Evolutionary conservation across 92 coral and sea anemone species (phyloP), one percentile per base, ranked within the genome.

Genomic region (Bergia puertoricense): DNA sequence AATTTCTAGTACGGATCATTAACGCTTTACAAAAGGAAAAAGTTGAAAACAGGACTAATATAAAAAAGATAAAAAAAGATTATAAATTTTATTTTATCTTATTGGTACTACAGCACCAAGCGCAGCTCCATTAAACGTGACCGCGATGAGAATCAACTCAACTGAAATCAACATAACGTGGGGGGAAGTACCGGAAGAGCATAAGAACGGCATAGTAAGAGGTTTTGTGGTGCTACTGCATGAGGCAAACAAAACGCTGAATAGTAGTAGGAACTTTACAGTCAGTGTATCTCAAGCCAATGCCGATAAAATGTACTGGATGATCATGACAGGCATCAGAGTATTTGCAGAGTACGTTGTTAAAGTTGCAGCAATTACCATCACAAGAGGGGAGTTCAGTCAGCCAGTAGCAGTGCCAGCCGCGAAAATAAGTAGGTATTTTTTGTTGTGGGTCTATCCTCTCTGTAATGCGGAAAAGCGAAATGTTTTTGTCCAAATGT

Each of bases 311-410:
- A 46, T 22, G 40, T 76, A 57, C 38, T 67, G 46, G 59, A 30
- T 14, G 22, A 41, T 20, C 13, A 59, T 89, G 30, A 44, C 79
- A 0, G 88, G 75, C 10, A 30, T 89, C 8, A 40, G 54, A 40
- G 48, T 74, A 81, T 89, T 74, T 18, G 81, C 88, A 11, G 43
- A 82, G 48, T 89, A 89, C 69, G 72, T 86, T 38, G 44, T 89
- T 30, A 86, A 83, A 48, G 80, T 89, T 74, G 86, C 91, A 15
- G 91, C 88, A 1, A 43, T 82, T 74, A 89, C 91, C 16, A 41
- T 72, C 67, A 74, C 79, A 83, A 82, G 88, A 36, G 91, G 91
- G 5, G 79, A 80, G 4, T 76, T 74, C 39, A 82, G 82, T 4
- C 13, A 75, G 22, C 74, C 74, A 18, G 80, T 89, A 30, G 37